phyloP scores from a whole-genome alignment of 2,797 vertebrate species.

The Rhyacichthys aspro region DNA sequence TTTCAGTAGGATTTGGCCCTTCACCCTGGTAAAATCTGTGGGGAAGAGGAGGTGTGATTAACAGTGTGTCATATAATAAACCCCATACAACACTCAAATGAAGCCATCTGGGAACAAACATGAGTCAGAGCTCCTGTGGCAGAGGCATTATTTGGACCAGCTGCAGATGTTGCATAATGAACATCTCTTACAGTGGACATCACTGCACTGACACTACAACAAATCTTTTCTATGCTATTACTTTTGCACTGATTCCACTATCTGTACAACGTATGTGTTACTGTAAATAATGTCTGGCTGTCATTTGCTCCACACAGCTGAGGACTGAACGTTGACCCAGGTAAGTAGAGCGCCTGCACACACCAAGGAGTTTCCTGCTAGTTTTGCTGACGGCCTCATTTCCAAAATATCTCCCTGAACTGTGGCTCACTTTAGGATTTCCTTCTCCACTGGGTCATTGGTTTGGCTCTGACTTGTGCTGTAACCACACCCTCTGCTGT shows the following conservation, averaged over 20 bases:
- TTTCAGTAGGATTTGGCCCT: conserved; percentile 16
- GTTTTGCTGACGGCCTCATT: conserved; percentile 11
- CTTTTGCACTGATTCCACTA: not conserved
- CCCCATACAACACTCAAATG: conserved; percentile 32
- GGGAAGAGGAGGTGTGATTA: conserved; percentile 41
- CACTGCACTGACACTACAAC: not conserved
- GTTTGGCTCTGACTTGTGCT: conserved; percentile 16
- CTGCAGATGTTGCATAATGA: conserved; percentile 1
- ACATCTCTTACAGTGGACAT: not conserved
- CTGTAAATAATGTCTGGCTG: conserved; percentile 3
- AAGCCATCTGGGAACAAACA: conserved; percentile 39
- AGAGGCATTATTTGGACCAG: conserved; percentile 35
- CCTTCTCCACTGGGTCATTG: not conserved
- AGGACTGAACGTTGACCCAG: conserved; percentile 4
- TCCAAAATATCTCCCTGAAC: conserved; percentile 34
- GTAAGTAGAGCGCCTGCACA: conserved; percentile 22
- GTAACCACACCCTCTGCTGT: conserved; percentile 62
- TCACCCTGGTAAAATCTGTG: not conserved
- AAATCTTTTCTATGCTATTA: conserved; percentile 3
- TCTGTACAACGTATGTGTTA: not conserved
- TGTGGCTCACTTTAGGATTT: conserved; percentile 16
- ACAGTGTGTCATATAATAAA: conserved; percentile 43
- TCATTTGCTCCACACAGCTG: conserved; percentile 10
- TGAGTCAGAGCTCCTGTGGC: conserved; percentile 41
- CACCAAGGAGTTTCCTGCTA: conserved; percentile 26